Conservation (phyloP, 2,888 invertebrate genomes). For the Drosophila incognita region DNA sequence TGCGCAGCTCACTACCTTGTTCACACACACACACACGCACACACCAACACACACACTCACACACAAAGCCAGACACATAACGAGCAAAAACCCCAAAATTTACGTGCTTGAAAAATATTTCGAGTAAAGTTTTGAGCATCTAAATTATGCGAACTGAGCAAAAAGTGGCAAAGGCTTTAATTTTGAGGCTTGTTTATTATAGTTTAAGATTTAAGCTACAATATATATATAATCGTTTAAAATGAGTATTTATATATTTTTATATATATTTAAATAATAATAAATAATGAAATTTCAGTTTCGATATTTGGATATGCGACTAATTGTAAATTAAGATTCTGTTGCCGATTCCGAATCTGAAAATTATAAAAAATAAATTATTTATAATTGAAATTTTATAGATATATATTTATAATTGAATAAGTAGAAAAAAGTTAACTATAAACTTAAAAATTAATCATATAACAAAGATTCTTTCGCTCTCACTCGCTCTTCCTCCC, state of each 20-base stretch:
- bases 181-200: not conserved
- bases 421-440: not conserved
- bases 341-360: not conserved
- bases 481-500: not conserved
- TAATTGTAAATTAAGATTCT: too few species aligned
- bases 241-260: not conserved
- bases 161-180: slow-evolving; percentile 36
- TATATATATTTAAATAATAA: too few species aligned
- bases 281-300: not conserved
- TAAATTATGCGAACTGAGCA: slow-evolving; percentile 34
- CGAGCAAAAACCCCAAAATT: slow-evolving; percentile 37
- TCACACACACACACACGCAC: slow-evolving; percentile 9
- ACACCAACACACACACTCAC: slow-evolving; percentile 1
- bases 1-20: slow-evolving; percentile 42
- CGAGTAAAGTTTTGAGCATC: slow-evolving; percentile 32
- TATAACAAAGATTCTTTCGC: not conserved
- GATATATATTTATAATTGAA: not conserved
- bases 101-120: slow-evolving; percentile 52
- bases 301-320: not conserved
- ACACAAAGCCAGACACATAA: slow-evolving; percentile 22
- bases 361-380: not conserved
- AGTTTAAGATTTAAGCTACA: not conserved
- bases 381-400: not conserved
- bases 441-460: not conserved
- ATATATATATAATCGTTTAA: not conserved